phyloP scores from a whole-genome alignment of 2,888 invertebrate genomes.

The Dryocosmus kuriphilus region DNA sequence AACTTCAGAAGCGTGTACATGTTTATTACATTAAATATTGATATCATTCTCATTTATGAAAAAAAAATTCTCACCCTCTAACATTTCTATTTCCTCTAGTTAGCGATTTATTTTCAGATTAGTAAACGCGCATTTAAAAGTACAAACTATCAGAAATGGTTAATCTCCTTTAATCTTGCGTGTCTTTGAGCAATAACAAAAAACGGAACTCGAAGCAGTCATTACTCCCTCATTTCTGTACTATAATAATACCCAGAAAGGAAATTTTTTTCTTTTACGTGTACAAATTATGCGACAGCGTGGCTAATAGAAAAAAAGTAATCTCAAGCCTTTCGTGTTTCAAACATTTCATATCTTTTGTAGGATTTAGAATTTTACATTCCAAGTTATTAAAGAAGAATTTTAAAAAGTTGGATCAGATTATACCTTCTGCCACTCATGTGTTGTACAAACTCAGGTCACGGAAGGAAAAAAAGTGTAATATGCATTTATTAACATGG shows the following conservation, averaged over 20 bases:
- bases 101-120: neutral
- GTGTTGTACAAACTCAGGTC: neutral
- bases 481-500: neutral
- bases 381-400: constrained; percentile 4
- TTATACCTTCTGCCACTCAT: neutral
- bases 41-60: no score
- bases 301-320: constrained; percentile 3
- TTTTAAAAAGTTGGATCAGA: neutral
- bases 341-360: neutral
- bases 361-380: neutral
- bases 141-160: constrained; percentile 15
- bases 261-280: neutral
- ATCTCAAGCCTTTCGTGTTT: neutral
- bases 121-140: constrained; percentile 17
- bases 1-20: no score
- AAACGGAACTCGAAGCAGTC: constrained; percentile 24
- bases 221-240: neutral
- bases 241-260: constrained; percentile 16
- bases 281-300: neutral
- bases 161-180: constrained; percentile 20
- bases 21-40: no score
- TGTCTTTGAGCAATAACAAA: constrained; percentile 20
- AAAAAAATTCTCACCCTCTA: neutral
- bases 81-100: neutral
- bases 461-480: neutral